phyloP scores from a whole-genome alignment of 2,888 invertebrate species.

The Xestia ashworthii region DNA sequence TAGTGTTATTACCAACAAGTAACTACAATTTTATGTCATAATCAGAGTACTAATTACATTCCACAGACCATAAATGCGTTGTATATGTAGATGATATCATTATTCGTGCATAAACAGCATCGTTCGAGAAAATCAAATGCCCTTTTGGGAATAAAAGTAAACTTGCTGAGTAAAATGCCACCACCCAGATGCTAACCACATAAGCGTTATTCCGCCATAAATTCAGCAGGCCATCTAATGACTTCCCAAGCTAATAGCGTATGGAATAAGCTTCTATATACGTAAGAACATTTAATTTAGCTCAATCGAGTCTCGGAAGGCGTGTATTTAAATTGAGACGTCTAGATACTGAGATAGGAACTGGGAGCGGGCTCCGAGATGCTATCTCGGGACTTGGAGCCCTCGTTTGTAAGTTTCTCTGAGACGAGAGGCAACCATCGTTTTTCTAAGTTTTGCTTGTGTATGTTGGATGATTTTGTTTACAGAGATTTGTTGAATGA shows the following conservation, averaged over 20 bases:
- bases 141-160: slow-evolving; percentile 51
- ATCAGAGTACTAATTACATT: slow-evolving; percentile 54
- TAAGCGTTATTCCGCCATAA: slow-evolving; percentile 60
- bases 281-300: slow-evolving; percentile 72
- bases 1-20: slow-evolving; percentile 29
- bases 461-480: slow-evolving; percentile 28
- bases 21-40: slow-evolving; percentile 43
- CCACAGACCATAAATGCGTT: slow-evolving; percentile 29
- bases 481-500: slow-evolving; percentile 27
- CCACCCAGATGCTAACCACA: slow-evolving; percentile 61
- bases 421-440: slow-evolving; percentile 62
- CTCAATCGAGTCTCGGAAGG: slow-evolving; percentile 71
- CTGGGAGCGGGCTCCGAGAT: slow-evolving; percentile 78
- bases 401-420: slow-evolving; percentile 72
- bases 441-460: slow-evolving; percentile 56
- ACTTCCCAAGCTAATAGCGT: slow-evolving; percentile 64
- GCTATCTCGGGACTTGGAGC: slow-evolving; percentile 74
- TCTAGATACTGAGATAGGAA: slow-evolving; percentile 83
- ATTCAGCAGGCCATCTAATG: slow-evolving; percentile 64
- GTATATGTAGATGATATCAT: slow-evolving; percentile 55
- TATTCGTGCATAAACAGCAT: slow-evolving; percentile 49
- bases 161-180: slow-evolving; percentile 52
- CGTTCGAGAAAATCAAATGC: slow-evolving; percentile 45
- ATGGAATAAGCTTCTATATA: slow-evolving; percentile 65
- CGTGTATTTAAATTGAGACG: slow-evolving; percentile 87